phyloP scores from a whole-genome alignment of 2,888 invertebrate species.

The Anticlea derivata region DNA sequence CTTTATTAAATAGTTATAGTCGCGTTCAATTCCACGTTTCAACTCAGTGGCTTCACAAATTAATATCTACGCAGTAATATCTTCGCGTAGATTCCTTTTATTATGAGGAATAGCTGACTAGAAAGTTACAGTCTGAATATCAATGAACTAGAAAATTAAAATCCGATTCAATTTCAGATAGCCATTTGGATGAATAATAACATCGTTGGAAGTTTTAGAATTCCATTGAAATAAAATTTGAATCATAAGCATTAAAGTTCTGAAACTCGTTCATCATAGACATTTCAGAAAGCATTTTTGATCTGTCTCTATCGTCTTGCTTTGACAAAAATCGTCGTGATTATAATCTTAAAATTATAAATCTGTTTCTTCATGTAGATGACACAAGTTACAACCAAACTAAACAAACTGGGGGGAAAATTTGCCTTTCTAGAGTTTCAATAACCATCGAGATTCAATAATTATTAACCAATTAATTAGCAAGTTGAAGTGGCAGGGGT shows the following conservation, averaged over 20 bases:
- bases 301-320: too few relatives aligned
- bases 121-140: slow-evolving; percentile 22
- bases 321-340: too few relatives aligned
- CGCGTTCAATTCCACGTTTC: background rate
- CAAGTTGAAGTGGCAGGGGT: too few relatives aligned
- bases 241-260: slow-evolving; percentile 7
- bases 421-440: too few relatives aligned
- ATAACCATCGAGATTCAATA: too few relatives aligned
- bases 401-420: too few relatives aligned
- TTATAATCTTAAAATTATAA: too few relatives aligned
- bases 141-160: slow-evolving; percentile 34
- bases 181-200: slow-evolving; percentile 21
- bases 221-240: slow-evolving; percentile 7
- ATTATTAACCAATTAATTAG: too few relatives aligned
- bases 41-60: slow-evolving; percentile 6
- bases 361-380: too few relatives aligned
- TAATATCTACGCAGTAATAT: slow-evolving; percentile 11
- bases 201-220: slow-evolving; percentile 14
- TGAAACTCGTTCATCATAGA: background rate
- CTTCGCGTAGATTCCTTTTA: slow-evolving; percentile 7
- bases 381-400: too few relatives aligned
- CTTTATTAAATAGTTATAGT: background rate
- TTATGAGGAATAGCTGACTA: background rate
- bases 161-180: slow-evolving; percentile 26
- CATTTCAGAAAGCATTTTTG: background rate